Conservation (phyloP, 2,797 vertebrate species). For the Sebastes kiyomatsui region DNA sequence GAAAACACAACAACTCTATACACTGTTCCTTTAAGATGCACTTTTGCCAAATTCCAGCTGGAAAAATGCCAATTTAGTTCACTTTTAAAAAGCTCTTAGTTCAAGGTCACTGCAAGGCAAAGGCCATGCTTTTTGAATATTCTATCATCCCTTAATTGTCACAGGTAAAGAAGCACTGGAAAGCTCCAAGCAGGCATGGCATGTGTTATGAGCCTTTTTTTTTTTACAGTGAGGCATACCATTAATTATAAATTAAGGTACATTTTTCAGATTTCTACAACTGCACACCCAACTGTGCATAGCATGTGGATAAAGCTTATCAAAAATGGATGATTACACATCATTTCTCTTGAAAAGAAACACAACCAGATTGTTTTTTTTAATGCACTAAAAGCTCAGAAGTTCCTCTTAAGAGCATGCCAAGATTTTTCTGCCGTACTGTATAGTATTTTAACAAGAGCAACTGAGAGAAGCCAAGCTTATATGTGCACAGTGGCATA, state of each 20-base stretch:
- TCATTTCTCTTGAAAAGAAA: background rate
- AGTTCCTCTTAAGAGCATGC: background rate
- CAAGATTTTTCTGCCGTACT: background rate
- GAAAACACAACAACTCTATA: too few relatives aligned
- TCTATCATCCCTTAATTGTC: background rate
- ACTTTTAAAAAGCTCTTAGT: background rate
- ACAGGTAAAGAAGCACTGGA: background rate
- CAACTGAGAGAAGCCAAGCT: constrained; percentile 16
- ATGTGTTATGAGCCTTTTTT: background rate
- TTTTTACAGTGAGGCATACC: background rate
- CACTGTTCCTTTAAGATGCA: background rate
- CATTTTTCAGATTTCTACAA: background rate
- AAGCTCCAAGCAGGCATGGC: background rate
- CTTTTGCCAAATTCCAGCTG: background rate
- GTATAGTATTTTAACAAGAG: background rate
- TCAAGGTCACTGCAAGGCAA: constrained; percentile 4
- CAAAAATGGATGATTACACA: background rate
- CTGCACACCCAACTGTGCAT: background rate
- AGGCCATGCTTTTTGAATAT: background rate
- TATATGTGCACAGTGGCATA: constrained; percentile 13
- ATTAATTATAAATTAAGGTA: background rate
- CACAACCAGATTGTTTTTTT: background rate
- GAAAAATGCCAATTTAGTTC: background rate
- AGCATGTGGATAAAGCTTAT: background rate
- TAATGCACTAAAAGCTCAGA: background rate